These are phyloP conservation scores for Peromyscus nudipes DNA, from an alignment of 2,797 vertebrate species.

Conservation along the genomic window DNA sequence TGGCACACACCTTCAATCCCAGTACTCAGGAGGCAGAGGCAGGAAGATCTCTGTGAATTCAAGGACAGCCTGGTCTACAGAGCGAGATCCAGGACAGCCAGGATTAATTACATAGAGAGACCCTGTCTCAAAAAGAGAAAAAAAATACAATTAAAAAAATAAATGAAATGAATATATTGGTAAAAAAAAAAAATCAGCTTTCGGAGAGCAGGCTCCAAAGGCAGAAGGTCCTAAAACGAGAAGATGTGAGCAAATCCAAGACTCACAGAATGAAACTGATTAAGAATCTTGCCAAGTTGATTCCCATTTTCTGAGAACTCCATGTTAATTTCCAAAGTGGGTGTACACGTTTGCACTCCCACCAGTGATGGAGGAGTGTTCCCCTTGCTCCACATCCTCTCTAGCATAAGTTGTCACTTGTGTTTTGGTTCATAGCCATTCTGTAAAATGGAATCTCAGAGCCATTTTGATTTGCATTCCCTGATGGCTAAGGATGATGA, in stretches of 20 bases:
- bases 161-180: background rate
- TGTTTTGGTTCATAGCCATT: no score
- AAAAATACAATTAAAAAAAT: background rate
- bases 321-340: background rate
- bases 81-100: background rate
- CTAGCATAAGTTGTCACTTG: background rate
- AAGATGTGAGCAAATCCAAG: background rate
- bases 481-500: background rate
- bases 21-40: background rate
- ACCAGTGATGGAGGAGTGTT: background rate
- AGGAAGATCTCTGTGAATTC: background rate
- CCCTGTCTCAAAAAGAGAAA: background rate
- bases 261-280: background rate
- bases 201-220: background rate
- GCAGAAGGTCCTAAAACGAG: background rate
- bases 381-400: background rate
- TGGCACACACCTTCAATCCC: background rate
- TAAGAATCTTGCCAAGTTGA: background rate
- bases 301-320: background rate
- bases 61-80: background rate
- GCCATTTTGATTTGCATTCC: background rate
- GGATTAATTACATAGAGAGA: background rate
- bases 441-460: background rate
- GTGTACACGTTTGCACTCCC: background rate
- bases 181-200: background rate